phyloP scores from a whole-genome alignment of 1,140 invertebrate species.

The Camponotus vicinus region DNA sequence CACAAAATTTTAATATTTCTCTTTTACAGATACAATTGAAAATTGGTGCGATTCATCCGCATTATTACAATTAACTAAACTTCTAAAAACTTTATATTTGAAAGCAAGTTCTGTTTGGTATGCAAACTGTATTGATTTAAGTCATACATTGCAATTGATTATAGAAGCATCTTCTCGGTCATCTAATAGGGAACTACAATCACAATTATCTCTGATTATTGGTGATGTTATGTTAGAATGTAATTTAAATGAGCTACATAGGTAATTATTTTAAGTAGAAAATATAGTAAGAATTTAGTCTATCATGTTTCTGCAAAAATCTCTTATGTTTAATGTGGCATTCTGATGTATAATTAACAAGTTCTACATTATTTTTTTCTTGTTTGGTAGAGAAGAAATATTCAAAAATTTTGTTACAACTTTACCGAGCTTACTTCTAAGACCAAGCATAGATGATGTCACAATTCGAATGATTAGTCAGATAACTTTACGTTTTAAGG shows the following conservation, averaged over 20 bases:
- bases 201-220: slow-evolving; percentile 80
- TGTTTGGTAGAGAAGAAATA: slow-evolving; percentile 71
- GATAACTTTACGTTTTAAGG: slow-evolving; percentile 78
- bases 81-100: slow-evolving; percentile 82
- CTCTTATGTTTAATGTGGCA: not conserved
- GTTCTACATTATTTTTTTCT: not conserved
- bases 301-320: not conserved
- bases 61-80: slow-evolving; percentile 77
- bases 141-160: slow-evolving; percentile 70
- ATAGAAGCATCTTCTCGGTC: slow-evolving; percentile 73
- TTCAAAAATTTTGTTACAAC: slow-evolving; percentile 80
- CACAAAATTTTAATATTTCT: slow-evolving; percentile 34
- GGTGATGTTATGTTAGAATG: slow-evolving; percentile 84
- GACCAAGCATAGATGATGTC: slow-evolving; percentile 76
- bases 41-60: slow-evolving; percentile 72
- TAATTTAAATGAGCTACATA: slow-evolving; percentile 81
- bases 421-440: slow-evolving; percentile 79
- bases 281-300: not conserved
- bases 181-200: slow-evolving; percentile 76
- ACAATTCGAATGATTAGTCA: slow-evolving; percentile 80
- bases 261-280: slow-evolving; percentile 69
- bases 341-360: not conserved
- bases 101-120: slow-evolving; percentile 81
- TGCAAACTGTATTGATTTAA: slow-evolving; percentile 74
- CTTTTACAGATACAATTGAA: slow-evolving; percentile 76